Evolutionary conservation across 2,888 invertebrate species (phyloP).

Genomic region (Cephus runcator): DNA sequence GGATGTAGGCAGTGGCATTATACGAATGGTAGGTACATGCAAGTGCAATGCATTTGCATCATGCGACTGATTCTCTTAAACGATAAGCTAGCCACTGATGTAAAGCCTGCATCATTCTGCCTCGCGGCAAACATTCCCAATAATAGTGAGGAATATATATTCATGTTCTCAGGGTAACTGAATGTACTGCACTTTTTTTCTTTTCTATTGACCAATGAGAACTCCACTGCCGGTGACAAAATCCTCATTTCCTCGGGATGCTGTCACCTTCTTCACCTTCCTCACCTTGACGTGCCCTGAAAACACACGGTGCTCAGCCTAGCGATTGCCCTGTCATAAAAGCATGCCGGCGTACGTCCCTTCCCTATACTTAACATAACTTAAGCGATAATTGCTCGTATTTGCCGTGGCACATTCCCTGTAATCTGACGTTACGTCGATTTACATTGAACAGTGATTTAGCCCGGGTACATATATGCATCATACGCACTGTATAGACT

Average conservation of each 20-base stretch:
- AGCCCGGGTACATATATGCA: neutral
- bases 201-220: no score
- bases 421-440: slow-evolving; percentile 1
- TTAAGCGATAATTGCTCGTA: slow-evolving; percentile 47
- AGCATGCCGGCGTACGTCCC: slow-evolving; percentile 38
- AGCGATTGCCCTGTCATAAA: slow-evolving; percentile 49
- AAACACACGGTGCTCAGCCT: slow-evolving; percentile 1
- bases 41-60: no score
- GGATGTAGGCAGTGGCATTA: no score
- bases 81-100: no score
- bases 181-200: no score
- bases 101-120: no score
- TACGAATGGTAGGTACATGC: no score
- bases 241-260: slow-evolving; percentile 14
- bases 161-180: no score
- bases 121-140: no score
- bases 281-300: slow-evolving; percentile 49
- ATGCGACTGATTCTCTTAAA: no score
- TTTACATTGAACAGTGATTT: slow-evolving; percentile 2
- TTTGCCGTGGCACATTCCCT: slow-evolving; percentile 24
- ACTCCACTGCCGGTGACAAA: slow-evolving; percentile 2
- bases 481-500: no score
- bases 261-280: slow-evolving; percentile 44
- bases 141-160: no score
- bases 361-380: slow-evolving; percentile 52